phyloP scores from a whole-genome alignment of 2,888 invertebrate species.

The Cryptocheilus praepositus region DNA sequence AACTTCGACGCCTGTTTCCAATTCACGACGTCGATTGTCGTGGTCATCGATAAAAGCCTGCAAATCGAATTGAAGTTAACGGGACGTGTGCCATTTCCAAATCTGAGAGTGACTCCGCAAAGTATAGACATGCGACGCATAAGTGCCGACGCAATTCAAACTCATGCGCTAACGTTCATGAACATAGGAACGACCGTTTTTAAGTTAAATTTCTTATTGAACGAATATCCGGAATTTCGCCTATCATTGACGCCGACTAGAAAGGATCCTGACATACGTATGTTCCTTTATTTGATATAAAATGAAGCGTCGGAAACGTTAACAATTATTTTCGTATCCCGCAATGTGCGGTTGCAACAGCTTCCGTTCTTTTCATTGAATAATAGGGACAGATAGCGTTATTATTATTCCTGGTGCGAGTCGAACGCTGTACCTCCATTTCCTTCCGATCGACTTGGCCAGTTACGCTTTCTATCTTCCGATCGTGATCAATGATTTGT shows the following conservation, averaged over 20 bases:
- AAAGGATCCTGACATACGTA: constrained; percentile 37
- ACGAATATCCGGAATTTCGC: constrained; percentile 69
- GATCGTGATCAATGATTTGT: constrained; percentile 77
- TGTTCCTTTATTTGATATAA: neutral
- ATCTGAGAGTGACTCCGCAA: constrained; percentile 74
- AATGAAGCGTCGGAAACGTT: too few relatives aligned
- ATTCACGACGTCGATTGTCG: constrained; percentile 39
- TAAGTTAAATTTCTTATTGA: constrained; percentile 63
- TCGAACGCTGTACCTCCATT: constrained; percentile 70
- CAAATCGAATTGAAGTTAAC: constrained; percentile 41
- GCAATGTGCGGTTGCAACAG: too few relatives aligned
- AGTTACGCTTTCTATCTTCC: constrained; percentile 79
- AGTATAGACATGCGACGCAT: constrained; percentile 76
- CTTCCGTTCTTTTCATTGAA: too few relatives aligned
- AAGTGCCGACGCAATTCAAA: constrained; percentile 64
- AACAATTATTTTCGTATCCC: too few relatives aligned
- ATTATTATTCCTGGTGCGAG: constrained; percentile 58
- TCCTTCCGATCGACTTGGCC: constrained; percentile 72
- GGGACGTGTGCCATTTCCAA: constrained; percentile 73
- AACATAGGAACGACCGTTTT: constrained; percentile 63
- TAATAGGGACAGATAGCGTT: neutral
- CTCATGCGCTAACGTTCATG: constrained; percentile 58
- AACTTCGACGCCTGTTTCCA: constrained; percentile 47
- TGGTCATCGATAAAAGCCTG: constrained; percentile 47
- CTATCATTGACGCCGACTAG: constrained; percentile 51